A percentile compares a stretch with the other conserved stretches of the same genome.
phyloP scores from a whole-genome alignment of 2,888 invertebrate genomes.

The Koerneria pararmatus region DNA sequence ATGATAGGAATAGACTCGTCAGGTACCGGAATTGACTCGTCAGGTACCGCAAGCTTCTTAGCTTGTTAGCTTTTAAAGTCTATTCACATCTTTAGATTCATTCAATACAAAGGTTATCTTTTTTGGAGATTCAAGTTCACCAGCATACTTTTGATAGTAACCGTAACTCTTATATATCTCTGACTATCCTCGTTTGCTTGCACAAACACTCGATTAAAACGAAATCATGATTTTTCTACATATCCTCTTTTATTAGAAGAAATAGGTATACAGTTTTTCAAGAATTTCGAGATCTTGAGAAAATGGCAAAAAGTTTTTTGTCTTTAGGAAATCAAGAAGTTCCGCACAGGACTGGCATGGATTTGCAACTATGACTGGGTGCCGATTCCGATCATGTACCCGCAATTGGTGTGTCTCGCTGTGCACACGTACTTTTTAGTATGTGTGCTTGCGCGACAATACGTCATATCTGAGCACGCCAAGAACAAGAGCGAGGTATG shows the following conservation, averaged over 20 bases:
- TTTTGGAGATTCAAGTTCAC: no score
- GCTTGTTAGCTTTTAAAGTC: no score
- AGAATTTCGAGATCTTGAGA: background rate
- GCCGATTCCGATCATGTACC: slow-evolving; percentile 47
- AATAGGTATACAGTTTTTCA: background rate
- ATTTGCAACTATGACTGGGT: slow-evolving; percentile 49
- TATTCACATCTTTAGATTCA: no score
- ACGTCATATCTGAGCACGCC: slow-evolving; percentile 43
- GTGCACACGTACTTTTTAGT: slow-evolving; percentile 55
- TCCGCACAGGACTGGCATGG: slow-evolving; percentile 48
- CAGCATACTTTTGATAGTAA: no score
- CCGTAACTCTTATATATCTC: no score
- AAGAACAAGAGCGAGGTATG: slow-evolving; percentile 43
- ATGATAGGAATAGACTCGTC: no score
- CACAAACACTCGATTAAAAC: no score
- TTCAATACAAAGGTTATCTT: no score
- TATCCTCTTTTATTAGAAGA: background rate
- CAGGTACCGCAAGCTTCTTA: no score
- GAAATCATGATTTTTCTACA: background rate
- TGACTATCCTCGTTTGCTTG: no score
- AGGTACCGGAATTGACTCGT: no score
- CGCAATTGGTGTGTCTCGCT: slow-evolving; percentile 45
- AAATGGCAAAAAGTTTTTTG: background rate
- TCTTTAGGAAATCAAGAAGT: slow-evolving; percentile 39
- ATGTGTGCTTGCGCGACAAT: slow-evolving; percentile 52